phyloP scores from a whole-genome alignment of 2,797 vertebrate species.

The Nyctibius grandis region DNA sequence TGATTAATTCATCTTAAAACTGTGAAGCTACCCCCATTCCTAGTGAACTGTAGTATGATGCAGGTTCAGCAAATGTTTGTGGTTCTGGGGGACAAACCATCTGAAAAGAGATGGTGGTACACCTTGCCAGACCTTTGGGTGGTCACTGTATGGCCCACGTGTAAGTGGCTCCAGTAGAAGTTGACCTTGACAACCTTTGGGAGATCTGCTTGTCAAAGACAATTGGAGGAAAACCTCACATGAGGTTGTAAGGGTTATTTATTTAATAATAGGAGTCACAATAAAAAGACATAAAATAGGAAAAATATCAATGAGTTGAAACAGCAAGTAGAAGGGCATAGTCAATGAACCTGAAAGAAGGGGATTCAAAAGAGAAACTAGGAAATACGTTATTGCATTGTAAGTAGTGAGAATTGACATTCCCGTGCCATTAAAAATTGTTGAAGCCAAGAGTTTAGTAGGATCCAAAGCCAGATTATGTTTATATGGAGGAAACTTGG shows the following conservation, averaged over 20 bases:
- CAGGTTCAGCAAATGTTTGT: background rate
- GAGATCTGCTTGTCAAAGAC: background rate
- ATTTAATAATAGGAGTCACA: background rate
- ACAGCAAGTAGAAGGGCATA: background rate
- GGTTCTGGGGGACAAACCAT: background rate
- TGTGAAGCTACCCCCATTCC: background rate
- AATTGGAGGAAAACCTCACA: background rate
- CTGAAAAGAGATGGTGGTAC: background rate
- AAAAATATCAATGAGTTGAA: background rate
- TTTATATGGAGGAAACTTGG: background rate
- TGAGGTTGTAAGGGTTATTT: background rate
- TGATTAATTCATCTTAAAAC: background rate
- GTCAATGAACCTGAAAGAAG: background rate
- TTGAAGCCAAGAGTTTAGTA: background rate
- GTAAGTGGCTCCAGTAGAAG: background rate
- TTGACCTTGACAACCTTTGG: background rate
- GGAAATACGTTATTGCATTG: background rate
- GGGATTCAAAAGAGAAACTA: background rate
- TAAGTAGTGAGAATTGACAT: background rate
- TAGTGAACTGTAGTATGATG: background rate
- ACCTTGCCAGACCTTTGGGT: background rate
- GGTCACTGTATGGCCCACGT: background rate
- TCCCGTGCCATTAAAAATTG: background rate
- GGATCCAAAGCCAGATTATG: background rate
- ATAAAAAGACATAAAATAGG: background rate